Base-by-base conservation (phyloP, 2,888 invertebrate species). In the Orthonychiurus folsomi region DNA sequence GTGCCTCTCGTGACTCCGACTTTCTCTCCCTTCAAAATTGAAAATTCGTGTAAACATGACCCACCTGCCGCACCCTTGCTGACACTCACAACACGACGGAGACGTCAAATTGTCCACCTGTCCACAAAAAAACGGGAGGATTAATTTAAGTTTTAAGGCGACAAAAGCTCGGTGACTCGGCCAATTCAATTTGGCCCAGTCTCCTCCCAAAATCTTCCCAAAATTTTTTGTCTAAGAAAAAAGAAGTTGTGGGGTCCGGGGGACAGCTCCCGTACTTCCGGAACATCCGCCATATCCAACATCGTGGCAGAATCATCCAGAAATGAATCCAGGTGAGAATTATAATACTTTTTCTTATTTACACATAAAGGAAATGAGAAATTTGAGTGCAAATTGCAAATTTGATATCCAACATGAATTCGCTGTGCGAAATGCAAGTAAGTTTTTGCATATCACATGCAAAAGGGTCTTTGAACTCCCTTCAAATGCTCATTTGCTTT, bases 171-270 rank as follows among this genome's bases (percentile, higher is more conserved):
- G 37, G 37, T 37, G 37, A 5, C 5, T 15, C 15, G 37, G 37
- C 37, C 37, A 37, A 37, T 9, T 37, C 5, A 37, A 37, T 37
- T 37, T 37, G 37, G 37, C 37, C 37, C 37, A 37, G 37, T 37
- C 37, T 9, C 37, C 37, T 9, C 37, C 37, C 37, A 37, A 37
- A 37, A 9, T 15, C 15, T 9, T 37, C 5, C 37, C 3, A 56
- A 56, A 56, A 56, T 56, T 56, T 56, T 56, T 20, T 56, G 56
- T 20, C 37, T 56, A 9, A 25, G 56, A 12, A 56, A 56, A 21
- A 56, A 56, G 23, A 56, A 56, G 23, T 56, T 56, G 3, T 56
- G 56, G 56, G 56, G 56, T 28, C 56, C 56, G 12, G 26, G 27
- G 9, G 18, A 26, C 21, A 21, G 24, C 18, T 20, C 21, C 28